Base-by-base conservation (phyloP, 2,888 invertebrate genomes). In the Andrena flavipes region DNA sequence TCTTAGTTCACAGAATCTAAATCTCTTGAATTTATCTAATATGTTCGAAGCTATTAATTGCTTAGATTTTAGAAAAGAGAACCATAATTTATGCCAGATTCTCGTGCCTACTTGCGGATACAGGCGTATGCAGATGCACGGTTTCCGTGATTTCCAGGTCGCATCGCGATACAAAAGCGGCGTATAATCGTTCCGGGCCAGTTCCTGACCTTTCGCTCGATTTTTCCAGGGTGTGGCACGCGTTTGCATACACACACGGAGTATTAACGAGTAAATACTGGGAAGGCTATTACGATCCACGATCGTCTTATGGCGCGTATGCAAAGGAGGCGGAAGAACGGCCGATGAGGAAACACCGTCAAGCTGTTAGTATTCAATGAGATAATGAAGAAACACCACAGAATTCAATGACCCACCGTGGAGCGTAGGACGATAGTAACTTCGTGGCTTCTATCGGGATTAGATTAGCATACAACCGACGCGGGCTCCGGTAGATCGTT, bases 271-370 rank as follows among this genome's bases (percentile, higher is more conserved):
- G 74, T 77, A 75, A 86, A 82, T 84, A 76, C 75, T 65, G 65
- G 42, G 68, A 74, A 56, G 64, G 77, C 60, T 51, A 76, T 71
- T 82, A 84, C 72, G 68, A 77, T 76, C 60, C 75, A 51, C 23
- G 79, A 72, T 76, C 77, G 84, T 64, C 82, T 56, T 63, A 54
- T 35, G 74, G 83, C 73, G 76, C 23, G 56, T 83, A 86, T 85
- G 85, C 83, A 85, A 85, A 85, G 78, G 85, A 86, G 86, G 85
- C 85, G 86, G 86, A 86, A 86, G 85, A 86, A 75, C 73, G 56
- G 7, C 49, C 86, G 85, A 85, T 76, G 86, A 79, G 86, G 85
- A 84, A 87, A 87, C 71, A 81, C 80, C 65, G 75, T 73, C 72
- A 35, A 42, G 77, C 77, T 80, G 70, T 81, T 79, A 86, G 82